These are phyloP conservation scores for Hydrochoerus hydrochaeris DNA, from an alignment of 2,113 vertebrate species.

Conservation along the genomic window DNA sequence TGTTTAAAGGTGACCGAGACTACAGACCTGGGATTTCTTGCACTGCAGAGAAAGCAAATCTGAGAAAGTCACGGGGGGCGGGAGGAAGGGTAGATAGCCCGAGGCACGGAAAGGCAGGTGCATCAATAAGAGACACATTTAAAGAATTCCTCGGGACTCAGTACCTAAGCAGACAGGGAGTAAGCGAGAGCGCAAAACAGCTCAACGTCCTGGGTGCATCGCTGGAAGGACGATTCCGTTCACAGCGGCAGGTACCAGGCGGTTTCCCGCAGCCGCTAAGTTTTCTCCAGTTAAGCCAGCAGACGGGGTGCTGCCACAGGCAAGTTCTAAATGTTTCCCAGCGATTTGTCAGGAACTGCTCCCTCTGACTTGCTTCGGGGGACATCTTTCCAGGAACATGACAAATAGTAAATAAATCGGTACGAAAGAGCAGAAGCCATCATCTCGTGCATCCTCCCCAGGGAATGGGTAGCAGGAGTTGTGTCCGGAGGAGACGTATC, in stretches of 20 bases:
- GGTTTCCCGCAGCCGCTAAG: too few relatives aligned
- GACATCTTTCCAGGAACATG: not conserved
- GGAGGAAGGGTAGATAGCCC: too few relatives aligned
- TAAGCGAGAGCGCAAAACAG: not conserved
- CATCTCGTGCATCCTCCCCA: not conserved
- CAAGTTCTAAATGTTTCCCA: not conserved
- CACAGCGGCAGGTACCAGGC: accelerated
- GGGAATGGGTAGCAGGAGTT: not conserved
- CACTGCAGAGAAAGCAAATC: not conserved
- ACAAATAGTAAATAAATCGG: not conserved
- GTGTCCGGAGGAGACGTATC: accelerated
- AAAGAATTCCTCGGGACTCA: not conserved
- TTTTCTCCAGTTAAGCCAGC: not conserved
- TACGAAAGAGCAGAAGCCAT: not conserved
- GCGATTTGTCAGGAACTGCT: not conserved
- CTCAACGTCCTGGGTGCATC: not conserved
- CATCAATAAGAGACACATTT: not conserved
- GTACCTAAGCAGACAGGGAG: not conserved
- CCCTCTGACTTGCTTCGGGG: not conserved
- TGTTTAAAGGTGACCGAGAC: not conserved
- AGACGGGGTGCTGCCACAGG: not conserved
- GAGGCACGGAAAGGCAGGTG: not conserved
- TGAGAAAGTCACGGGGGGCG: not conserved
- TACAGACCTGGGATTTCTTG: not conserved
- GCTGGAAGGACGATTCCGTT: accelerated